Conservation (phyloP, 2,888 invertebrate genomes). For the Leptothorax acervorum region DNA sequence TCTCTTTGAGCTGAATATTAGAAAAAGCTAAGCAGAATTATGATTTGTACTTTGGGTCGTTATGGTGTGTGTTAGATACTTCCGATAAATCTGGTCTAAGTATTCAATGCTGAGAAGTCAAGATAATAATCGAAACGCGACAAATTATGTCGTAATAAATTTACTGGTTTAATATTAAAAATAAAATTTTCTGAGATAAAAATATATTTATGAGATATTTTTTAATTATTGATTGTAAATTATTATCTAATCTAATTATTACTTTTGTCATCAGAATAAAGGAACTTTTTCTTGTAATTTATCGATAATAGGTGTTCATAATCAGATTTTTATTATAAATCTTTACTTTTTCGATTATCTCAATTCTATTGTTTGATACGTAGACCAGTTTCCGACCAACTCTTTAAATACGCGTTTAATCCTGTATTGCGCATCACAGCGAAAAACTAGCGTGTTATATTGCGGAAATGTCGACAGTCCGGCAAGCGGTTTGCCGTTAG, state of each 20-base stretch:
- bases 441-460: slow-evolving; percentile 27
- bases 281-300: not conserved
- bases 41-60: not conserved
- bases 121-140: not conserved
- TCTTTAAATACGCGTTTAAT: slow-evolving; percentile 22
- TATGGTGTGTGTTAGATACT: slow-evolving; percentile 6
- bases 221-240: not conserved
- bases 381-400: slow-evolving; percentile 39
- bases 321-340: not conserved
- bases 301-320: not conserved
- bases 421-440: not conserved
- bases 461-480: slow-evolving; percentile 14
- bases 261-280: not conserved
- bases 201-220: not conserved
- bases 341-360: not conserved
- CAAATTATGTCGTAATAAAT: not conserved
- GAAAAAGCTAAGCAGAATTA: not conserved
- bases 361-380: slow-evolving; percentile 3
- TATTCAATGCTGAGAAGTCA: not conserved
- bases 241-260: not conserved
- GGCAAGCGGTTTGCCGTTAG: slow-evolving; percentile 22
- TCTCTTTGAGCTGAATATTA: not conserved
- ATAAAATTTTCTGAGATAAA: not conserved
- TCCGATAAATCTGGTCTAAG: slow-evolving; percentile 29
- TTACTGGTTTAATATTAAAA: not conserved